A percentile compares a stretch with the other conserved stretches of the same genome.
These are phyloP conservation scores for Planiliza haematocheilus DNA, from an alignment of 2,113 vertebrate genomes.

Conservation along the genomic window DNA sequence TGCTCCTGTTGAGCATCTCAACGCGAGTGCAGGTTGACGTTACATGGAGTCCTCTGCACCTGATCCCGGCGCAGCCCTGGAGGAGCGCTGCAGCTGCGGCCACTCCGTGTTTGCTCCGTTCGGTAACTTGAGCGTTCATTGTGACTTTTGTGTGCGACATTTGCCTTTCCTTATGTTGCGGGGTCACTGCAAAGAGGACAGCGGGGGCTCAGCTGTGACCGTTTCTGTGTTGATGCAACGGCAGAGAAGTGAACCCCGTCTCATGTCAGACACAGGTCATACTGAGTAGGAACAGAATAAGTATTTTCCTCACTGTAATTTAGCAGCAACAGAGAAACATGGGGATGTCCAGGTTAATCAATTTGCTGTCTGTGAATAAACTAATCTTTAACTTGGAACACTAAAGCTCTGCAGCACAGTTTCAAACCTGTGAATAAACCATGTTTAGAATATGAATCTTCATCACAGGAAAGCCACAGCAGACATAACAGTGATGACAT, in stretches of 20 bases:
- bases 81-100: conserved; percentile 4
- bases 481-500: too few relatives aligned
- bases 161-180: not conserved
- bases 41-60: not conserved
- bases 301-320: too few relatives aligned
- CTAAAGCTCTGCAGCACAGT: too few relatives aligned
- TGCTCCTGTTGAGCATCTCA: not conserved
- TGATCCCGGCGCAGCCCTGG: not conserved
- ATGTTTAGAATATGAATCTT: too few relatives aligned
- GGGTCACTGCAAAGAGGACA: not conserved
- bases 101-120: not conserved
- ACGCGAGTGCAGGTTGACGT: conserved; percentile 21
- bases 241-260: not conserved
- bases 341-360: too few relatives aligned
- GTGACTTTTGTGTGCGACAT: conserved; percentile 1
- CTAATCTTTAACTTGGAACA: too few relatives aligned
- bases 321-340: too few relatives aligned
- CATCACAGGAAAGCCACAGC: too few relatives aligned
- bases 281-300: too few relatives aligned
- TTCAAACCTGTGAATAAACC: too few relatives aligned
- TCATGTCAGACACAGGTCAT: not conserved
- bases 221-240: not conserved
- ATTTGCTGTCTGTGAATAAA: too few relatives aligned
- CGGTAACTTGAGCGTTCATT: not conserved
- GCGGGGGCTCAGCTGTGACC: not conserved